Conservation (phyloP, 1,140 invertebrate species). For the Callitettix versicolor region DNA sequence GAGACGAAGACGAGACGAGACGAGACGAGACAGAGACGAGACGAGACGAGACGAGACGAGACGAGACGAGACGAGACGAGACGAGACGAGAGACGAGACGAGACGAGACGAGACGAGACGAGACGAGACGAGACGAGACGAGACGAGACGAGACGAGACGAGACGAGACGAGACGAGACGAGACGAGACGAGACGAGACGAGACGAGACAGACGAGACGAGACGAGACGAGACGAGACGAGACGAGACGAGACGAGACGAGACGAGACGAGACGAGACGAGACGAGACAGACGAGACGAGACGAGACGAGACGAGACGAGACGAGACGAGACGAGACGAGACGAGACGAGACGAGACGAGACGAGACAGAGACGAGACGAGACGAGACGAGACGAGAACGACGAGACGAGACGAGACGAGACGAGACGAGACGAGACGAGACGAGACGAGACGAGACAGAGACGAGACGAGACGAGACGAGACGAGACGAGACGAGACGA, state of each 20-base stretch:
- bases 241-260: conserved; percentile 6
- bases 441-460: conserved; percentile 7
- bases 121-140: background rate
- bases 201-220: too few relatives aligned
- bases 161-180: conserved; percentile 2
- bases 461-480: too few relatives aligned
- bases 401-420: conserved; percentile 10
- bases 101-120: background rate
- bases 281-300: too few relatives aligned
- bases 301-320: conserved; percentile 6
- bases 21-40: too few relatives aligned
- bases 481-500: conserved; percentile 7
- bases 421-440: conserved; percentile 12
- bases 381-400: background rate
- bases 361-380: too few relatives aligned
- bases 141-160: background rate
- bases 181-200: conserved; percentile 5
- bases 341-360: conserved; percentile 9
- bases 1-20: too few relatives aligned
- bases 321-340: conserved; percentile 1
- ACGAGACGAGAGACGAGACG: too few relatives aligned
- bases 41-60: background rate
- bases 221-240: conserved; percentile 5
- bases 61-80: background rate
- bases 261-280: conserved; percentile 10